A percentile compares a stretch with the other conserved stretches of the same genome.
Conservation (phyloP, 1,140 invertebrate genomes). For the Meloidogyne floridensis region DNA sequence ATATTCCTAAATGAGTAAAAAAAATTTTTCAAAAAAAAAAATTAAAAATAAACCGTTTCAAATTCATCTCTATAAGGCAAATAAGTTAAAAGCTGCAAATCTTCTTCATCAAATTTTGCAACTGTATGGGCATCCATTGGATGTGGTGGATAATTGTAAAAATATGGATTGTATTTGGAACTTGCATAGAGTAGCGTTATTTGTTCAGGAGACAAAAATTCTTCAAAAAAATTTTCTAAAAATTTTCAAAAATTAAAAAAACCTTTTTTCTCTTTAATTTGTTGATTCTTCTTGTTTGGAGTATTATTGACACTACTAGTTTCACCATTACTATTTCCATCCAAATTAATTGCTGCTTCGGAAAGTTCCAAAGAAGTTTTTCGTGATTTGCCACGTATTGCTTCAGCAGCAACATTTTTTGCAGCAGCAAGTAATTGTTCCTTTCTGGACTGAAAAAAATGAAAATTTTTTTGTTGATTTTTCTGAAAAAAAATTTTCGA, state of each 20-base stretch:
- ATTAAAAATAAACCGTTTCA: slow-evolving; percentile 26
- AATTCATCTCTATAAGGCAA: slow-evolving; percentile 39
- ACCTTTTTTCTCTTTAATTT: slow-evolving; percentile 3
- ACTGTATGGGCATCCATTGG: slow-evolving; percentile 25
- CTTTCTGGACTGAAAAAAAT: neutral
- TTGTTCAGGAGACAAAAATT: neutral
- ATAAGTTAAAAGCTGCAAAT: slow-evolving; percentile 35
- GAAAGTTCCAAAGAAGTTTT: slow-evolving; percentile 41
- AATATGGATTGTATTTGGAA: slow-evolving; percentile 25
- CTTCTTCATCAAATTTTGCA: slow-evolving; percentile 40
- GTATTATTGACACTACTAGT: neutral
- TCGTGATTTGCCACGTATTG: slow-evolving; percentile 21
- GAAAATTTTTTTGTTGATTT: too few relatives aligned
- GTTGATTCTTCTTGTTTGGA: neutral
- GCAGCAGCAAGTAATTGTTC: slow-evolving; percentile 35
- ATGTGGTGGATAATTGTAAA: slow-evolving; percentile 19
- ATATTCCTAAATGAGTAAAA: slow-evolving; percentile 27
- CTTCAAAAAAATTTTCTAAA: neutral
- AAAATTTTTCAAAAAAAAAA: neutral
- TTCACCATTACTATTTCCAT: slow-evolving; percentile 13
- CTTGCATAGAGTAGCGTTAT: slow-evolving; percentile 20
- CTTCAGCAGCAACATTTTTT: slow-evolving; percentile 35
- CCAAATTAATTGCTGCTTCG: slow-evolving; percentile 30
- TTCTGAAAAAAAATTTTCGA: too few relatives aligned
- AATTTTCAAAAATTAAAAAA: neutral